These are phyloP conservation scores for Colletes gigas DNA, from an alignment of 1,140 invertebrate genomes.

Conservation along the genomic window DNA sequence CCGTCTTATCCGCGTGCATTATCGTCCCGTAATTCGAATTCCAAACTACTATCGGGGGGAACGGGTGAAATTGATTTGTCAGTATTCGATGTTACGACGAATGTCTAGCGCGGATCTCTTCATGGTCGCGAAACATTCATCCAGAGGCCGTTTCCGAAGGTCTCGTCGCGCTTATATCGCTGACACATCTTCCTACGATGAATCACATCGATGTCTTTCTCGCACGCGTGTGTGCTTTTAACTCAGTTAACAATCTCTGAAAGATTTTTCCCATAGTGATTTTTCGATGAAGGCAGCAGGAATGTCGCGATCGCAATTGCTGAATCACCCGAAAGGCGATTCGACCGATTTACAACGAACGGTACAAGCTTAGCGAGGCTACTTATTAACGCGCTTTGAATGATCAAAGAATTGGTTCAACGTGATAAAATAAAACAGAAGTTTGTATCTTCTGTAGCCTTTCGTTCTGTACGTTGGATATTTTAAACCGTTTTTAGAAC, in stretches of 20 bases:
- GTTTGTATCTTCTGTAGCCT: too few species aligned
- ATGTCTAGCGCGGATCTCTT: background rate
- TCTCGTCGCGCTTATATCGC: slow-evolving; percentile 11
- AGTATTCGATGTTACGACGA: too few species aligned
- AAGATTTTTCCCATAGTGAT: slow-evolving; percentile 30
- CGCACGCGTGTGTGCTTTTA: slow-evolving; percentile 32
- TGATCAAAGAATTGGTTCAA: background rate
- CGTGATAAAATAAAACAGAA: too few species aligned
- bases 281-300: background rate
- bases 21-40: background rate
- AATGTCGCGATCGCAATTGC: background rate
- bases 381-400: too few species aligned
- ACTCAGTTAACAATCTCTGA: slow-evolving; percentile 15
- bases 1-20: background rate
- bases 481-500: too few species aligned
- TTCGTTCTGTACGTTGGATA: too few species aligned
- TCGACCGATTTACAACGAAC: background rate
- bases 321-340: slow-evolving; percentile 4
- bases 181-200: slow-evolving; percentile 39
- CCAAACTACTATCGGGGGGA: too few species aligned
- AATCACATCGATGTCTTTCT: slow-evolving; percentile 36
- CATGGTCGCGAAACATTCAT: slow-evolving; percentile 5
- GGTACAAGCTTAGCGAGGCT: background rate
- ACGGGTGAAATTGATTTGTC: too few species aligned
- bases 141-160: slow-evolving; percentile 39